Conservation (phyloP, 2,797 vertebrate species). For the Acipenser oxyrinchus region DNA sequence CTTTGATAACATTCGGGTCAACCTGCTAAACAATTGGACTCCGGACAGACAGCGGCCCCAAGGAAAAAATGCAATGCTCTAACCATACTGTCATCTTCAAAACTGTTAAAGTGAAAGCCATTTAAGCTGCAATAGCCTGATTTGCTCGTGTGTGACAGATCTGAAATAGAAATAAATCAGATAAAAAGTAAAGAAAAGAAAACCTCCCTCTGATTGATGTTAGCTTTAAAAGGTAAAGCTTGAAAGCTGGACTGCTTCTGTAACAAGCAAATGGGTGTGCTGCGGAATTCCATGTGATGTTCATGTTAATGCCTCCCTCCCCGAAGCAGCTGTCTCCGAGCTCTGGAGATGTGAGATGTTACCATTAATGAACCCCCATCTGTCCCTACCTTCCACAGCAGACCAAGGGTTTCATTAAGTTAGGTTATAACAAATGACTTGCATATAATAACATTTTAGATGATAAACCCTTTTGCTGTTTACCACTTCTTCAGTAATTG, state of each 20-base stretch:
- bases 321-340: constrained; percentile 35
- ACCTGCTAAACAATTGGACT: too few relatives aligned
- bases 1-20: too few relatives aligned
- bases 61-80: too few relatives aligned
- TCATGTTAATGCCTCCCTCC: constrained; percentile 4
- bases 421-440: background rate
- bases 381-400: constrained; percentile 32
- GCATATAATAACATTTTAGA: background rate
- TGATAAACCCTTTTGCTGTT: background rate
- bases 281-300: background rate
- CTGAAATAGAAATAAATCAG: too few relatives aligned
- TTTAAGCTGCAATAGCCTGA: too few relatives aligned
- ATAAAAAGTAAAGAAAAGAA: too few relatives aligned
- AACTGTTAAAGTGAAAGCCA: too few relatives aligned
- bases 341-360: constrained; percentile 51
- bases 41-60: too few relatives aligned
- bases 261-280: background rate
- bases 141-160: too few relatives aligned
- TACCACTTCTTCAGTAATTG: background rate
- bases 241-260: background rate
- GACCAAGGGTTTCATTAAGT: background rate
- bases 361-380: constrained; percentile 55
- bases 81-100: too few relatives aligned
- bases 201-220: too few relatives aligned
- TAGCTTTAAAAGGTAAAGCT: too few relatives aligned